Evolutionary conservation across 2,113 vertebrate species (phyloP), one percentile per base, ranked within the genome.

Genomic region (Agapornis roseicollis): DNA sequence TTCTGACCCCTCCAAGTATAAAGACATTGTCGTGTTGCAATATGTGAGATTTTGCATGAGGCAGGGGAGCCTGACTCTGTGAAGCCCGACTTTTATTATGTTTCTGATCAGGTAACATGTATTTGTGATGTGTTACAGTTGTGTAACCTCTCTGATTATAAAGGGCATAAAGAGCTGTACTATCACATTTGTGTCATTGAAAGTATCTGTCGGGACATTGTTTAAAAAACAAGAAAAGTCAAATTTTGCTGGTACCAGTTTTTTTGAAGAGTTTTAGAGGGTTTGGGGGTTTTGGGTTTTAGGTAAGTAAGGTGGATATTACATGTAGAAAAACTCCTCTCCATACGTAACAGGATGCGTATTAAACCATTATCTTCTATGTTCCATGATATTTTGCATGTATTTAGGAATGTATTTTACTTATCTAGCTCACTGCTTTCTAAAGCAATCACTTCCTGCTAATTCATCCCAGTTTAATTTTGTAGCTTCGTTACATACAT

Each of bases 81-180:
- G 5, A 39, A 93, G 76, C 46, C 65, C 1, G 8, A 18, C 39
- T 63, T 20, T 9, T 9, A 10, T 1, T 13, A 0, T 17, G 66
- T 60, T 44, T 76, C 82, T 2, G 6, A 49, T 44, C 42, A 29
- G 81, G 60, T 82, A 65, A 52, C 1, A 1, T 0, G 0, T 31
- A 1, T 24, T 47, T 61, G 52, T 28, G 35, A 37, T 39, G 50
- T 1, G 0, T 10, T 28, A 17, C 4, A 1, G 19, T 25, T 0
- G 0, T 10, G 9, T 24, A 29, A 37, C 42, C n/a, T 29, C 73
- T 70, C 41, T 39, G 25, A 4, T 47, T 23, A 4, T 6, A 28
- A 60, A 68, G 31, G 47, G 11, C 39, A 23, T 14, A 33, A 61
- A 46, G 28, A 85, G 63, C 39, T 50, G 7, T 29, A 11, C 19